phyloP scores from a whole-genome alignment of 2,888 invertebrate genomes.

The Crocallis elinguaria region DNA sequence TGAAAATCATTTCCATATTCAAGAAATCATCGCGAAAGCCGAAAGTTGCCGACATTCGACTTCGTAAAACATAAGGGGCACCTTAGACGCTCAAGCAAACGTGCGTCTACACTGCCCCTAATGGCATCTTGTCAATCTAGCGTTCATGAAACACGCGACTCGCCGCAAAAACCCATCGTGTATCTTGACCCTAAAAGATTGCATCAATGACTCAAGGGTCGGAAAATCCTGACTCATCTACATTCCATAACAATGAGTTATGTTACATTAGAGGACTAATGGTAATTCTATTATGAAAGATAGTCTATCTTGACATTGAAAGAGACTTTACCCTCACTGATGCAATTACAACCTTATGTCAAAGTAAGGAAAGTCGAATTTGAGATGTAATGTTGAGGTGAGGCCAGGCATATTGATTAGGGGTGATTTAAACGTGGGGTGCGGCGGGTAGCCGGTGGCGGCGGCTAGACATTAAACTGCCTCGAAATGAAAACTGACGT shows the following conservation, averaged over 20 bases:
- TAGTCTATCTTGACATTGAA: conserved; percentile 17
- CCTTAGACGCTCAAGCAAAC: too few relatives aligned
- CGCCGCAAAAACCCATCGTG: too few relatives aligned
- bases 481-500: conserved; percentile 1
- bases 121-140: too few relatives aligned
- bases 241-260: conserved; percentile 16
- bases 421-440: conserved; percentile 25
- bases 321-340: neutral
- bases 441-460: conserved; percentile 19
- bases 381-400: neutral
- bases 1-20: too few relatives aligned
- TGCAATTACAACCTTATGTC: conserved; percentile 18
- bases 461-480: conserved; percentile 24
- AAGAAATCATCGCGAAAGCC: too few relatives aligned
- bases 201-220: conserved; percentile 13
- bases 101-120: too few relatives aligned
- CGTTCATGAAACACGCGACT: too few relatives aligned
- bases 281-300: conserved; percentile 21
- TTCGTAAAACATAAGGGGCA: too few relatives aligned
- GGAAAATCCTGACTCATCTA: conserved; percentile 27
- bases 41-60: too few relatives aligned
- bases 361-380: neutral
- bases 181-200: neutral
- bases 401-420: conserved; percentile 30
- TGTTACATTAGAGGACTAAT: conserved; percentile 12